Evolutionary conservation across 2,888 invertebrate genomes (phyloP).

Genomic region (Eumacrocentrus americanus): DNA sequence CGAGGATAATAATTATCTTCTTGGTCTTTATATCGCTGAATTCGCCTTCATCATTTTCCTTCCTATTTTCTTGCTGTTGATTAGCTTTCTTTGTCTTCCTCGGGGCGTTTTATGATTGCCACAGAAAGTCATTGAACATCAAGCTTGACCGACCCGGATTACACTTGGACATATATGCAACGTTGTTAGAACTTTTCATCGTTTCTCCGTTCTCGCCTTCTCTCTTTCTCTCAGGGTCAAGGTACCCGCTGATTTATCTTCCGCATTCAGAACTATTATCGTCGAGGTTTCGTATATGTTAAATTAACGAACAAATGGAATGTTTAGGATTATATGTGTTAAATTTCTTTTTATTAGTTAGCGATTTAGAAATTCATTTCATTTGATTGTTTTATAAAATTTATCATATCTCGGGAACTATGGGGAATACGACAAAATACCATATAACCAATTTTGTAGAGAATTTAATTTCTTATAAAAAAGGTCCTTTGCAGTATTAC

Average conservation of each 20-base stretch:
- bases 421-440: no score
- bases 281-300: slow-evolving; percentile 13
- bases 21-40: no score
- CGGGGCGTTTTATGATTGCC: slow-evolving; percentile 3
- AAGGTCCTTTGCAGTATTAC: no score
- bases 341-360: no score
- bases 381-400: no score
- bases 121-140: slow-evolving; percentile 53
- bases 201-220: slow-evolving; percentile 24
- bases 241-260: slow-evolving; percentile 37
- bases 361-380: no score
- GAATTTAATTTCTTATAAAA: no score
- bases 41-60: slow-evolving; percentile 31
- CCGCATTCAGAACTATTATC: slow-evolving; percentile 1
- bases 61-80: neutral
- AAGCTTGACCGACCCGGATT: slow-evolving; percentile 52
- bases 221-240: slow-evolving; percentile 46
- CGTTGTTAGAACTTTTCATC: slow-evolving; percentile 34
- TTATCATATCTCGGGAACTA: no score
- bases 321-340: no score
- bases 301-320: no score
- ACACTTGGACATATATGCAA: slow-evolving; percentile 35
- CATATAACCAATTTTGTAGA: no score
- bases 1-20: no score
- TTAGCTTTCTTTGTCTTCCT: neutral